phyloP scores from a whole-genome alignment of 2,888 invertebrate species.

The Andrena fulva region DNA sequence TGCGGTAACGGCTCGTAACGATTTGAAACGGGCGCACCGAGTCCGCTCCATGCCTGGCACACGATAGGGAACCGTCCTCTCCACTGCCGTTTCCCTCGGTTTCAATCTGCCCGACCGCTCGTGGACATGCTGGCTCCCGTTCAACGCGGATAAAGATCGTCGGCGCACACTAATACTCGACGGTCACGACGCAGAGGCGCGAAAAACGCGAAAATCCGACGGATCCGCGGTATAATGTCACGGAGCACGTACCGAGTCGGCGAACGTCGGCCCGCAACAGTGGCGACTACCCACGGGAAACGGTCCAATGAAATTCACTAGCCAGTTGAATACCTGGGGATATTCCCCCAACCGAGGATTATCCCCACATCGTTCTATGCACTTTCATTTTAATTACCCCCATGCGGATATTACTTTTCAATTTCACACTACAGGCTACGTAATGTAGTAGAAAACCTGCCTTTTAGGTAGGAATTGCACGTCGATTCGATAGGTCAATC shows the following conservation, averaged over 20 bases:
- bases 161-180: slow-evolving; percentile 57
- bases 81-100: slow-evolving; percentile 34
- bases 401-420: too few species aligned
- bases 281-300: slow-evolving; percentile 71
- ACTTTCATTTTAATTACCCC: too few species aligned
- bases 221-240: slow-evolving; percentile 65
- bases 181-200: slow-evolving; percentile 64
- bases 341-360: slow-evolving; percentile 19
- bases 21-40: slow-evolving; percentile 78
- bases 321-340: slow-evolving; percentile 22
- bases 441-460: too few species aligned
- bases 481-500: neutral
- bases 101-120: slow-evolving; percentile 53
- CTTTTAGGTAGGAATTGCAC: neutral
- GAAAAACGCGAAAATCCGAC: slow-evolving; percentile 68
- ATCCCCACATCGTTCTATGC: neutral
- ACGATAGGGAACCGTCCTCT: slow-evolving; percentile 62
- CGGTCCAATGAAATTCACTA: slow-evolving; percentile 53
- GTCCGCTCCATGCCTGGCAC: slow-evolving; percentile 78
- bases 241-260: slow-evolving; percentile 68
- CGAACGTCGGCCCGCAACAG: slow-evolving; percentile 71
- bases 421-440: too few species aligned
- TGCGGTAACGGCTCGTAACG: slow-evolving; percentile 75
- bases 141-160: slow-evolving; percentile 54
- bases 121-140: slow-evolving; percentile 52